Percentiles rank a stretch among this genome's conserved stretches.
Conservation (phyloP, 92 coral and sea anemone species). For the Diadumene lineata region DNA sequence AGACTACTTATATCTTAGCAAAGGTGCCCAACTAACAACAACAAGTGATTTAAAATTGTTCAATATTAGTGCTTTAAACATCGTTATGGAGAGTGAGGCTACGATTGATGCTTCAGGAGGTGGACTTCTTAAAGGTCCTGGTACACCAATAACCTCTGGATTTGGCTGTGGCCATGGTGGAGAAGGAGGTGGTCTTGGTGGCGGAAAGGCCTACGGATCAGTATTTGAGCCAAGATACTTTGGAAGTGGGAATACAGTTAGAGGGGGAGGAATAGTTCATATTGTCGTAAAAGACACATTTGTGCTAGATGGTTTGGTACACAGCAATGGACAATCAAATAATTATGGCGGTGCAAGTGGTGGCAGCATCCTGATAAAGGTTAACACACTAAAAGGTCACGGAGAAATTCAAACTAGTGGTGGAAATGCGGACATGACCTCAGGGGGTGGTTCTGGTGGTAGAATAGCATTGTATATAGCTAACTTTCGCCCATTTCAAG, state of each 20-base stretch:
- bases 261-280: slow-evolving; percentile 58
- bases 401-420: slow-evolving; percentile 58
- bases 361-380: slow-evolving; percentile 52
- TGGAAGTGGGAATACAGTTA: slow-evolving; percentile 58
- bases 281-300: slow-evolving; percentile 35
- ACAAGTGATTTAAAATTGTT: slow-evolving; percentile 40
- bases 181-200: slow-evolving; percentile 51
- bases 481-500: slow-evolving; percentile 39
- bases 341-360: slow-evolving; percentile 63
- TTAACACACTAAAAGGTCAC: slow-evolving; percentile 40
- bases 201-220: slow-evolving; percentile 56
- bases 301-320: slow-evolving; percentile 44
- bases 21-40: slow-evolving; percentile 11
- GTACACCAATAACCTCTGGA: slow-evolving; percentile 33
- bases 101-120: slow-evolving; percentile 51
- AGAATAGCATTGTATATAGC: slow-evolving; percentile 54
- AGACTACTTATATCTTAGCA: slow-evolving; percentile 32
- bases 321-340: slow-evolving; percentile 51
- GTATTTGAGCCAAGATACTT: slow-evolving; percentile 49
- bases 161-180: slow-evolving; percentile 69
- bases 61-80: slow-evolving; percentile 33
- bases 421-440: slow-evolving; percentile 29
- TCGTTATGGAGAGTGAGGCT: slow-evolving; percentile 48
- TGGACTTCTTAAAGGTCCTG: slow-evolving; percentile 46
- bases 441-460: slow-evolving; percentile 65